Base-by-base conservation (phyloP, 2,797 vertebrate genomes). In the Erpetoichthys calabaricus region DNA sequence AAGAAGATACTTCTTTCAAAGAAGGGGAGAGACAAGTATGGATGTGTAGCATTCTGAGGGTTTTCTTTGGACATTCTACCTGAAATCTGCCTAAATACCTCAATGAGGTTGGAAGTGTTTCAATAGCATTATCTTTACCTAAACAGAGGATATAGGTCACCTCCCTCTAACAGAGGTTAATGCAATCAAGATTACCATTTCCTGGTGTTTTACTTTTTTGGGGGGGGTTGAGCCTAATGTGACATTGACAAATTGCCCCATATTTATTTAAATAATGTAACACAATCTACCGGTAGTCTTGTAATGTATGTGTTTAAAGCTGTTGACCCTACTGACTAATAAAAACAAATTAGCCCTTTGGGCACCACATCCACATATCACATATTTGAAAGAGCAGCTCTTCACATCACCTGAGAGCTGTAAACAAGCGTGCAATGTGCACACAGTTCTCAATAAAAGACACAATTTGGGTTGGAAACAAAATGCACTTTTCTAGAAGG, bases 261-360 rank as follows among this genome's bases (percentile, higher is more conserved):
- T 88, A 88, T 91, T 93, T 95, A 94, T 92, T 92, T 89, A 91
- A 95, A 92, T 90, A 74, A 73, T 82, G 88, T 86, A 91, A 92
- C 70, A 76, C 74, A 91, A 92, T 93, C 82, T 83, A 77, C 77
- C 70, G 77, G 79, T 82, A 85, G 80, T 82, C 86, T 83, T 86
- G 80, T 82, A 89, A 89, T 87, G 81, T 84, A 82, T 81, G 80
- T 86, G 86, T 89, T 83, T 82, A 76, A 81, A 83, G 75, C 71
- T 76, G 77, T 80, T 89, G 88, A 91, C 85, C 85, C 74, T 41
- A 75, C 78, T 81, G 80, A 81, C 82, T 90, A 89, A 88, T 83
- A 77, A 84, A 87, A 84, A 77, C 80, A 90, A 90, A 91, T 89
- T 79, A 89, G 81, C 78, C 81, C 78, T 72, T 70, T 65, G 78